phyloP scores from a whole-genome alignment of 2,797 vertebrate species.

The Sphenopsis melanotis region DNA sequence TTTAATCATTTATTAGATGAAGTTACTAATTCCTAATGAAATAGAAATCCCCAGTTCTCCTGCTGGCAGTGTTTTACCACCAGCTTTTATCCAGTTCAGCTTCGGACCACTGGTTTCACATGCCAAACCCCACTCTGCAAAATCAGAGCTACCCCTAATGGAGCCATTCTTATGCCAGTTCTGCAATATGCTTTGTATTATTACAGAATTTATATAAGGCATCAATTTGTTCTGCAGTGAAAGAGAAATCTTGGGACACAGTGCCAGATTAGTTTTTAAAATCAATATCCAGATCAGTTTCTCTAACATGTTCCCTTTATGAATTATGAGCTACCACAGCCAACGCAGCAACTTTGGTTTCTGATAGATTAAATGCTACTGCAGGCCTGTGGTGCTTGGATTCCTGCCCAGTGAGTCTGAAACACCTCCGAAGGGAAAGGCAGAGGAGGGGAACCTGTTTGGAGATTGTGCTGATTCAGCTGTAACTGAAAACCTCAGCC shows the following conservation, averaged over 20 bases:
- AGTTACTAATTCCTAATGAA: neutral
- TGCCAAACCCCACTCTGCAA: neutral
- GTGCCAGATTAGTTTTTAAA: slow-evolving; percentile 14
- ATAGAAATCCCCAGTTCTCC: neutral
- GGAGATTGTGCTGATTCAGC: slow-evolving; percentile 2
- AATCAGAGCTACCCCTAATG: neutral
- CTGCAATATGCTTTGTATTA: neutral
- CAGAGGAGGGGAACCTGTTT: neutral
- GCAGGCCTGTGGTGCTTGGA: neutral
- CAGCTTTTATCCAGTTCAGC: neutral
- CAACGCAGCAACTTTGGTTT: slow-evolving; percentile 1
- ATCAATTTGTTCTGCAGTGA: neutral
- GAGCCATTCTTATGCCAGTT: neutral
- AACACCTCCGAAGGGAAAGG: neutral
- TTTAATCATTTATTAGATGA: neutral
- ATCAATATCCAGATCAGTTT: slow-evolving; percentile 20
- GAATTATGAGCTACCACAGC: slow-evolving; percentile 27
- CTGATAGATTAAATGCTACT: neutral
- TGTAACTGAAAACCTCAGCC: neutral
- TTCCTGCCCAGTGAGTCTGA: neutral
- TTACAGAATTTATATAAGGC: neutral
- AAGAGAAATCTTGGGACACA: neutral
- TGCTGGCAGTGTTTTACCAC: neutral
- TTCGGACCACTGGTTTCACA: neutral
- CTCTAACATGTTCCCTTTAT: neutral